Conservation (phyloP, 2,888 invertebrate species). For the Boloria euphrosyne region DNA sequence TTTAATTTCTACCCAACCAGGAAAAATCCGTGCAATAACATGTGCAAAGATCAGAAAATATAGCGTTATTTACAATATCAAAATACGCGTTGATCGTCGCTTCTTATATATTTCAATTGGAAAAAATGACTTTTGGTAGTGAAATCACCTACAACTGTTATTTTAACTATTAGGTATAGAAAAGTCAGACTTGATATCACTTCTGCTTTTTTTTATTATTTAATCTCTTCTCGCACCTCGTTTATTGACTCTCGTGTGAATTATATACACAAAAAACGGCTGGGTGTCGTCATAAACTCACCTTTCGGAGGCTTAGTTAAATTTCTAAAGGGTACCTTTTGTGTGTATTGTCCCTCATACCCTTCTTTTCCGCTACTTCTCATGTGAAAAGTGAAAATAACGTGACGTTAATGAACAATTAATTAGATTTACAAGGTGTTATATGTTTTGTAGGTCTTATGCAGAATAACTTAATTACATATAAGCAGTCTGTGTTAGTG, state of each 20-base stretch:
- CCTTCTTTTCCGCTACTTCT: background rate
- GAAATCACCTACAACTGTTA: no score
- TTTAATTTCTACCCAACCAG: no score
- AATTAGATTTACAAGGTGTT: background rate
- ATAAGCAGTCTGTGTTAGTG: no score
- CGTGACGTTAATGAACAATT: no score
- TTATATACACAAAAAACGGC: slow-evolving; percentile 37
- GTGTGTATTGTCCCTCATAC: background rate
- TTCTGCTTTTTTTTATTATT: slow-evolving; percentile 6
- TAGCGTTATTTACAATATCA: no score
- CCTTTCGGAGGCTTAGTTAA: slow-evolving; percentile 29
- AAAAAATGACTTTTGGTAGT: no score
- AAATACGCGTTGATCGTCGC: no score
- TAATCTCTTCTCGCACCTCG: slow-evolving; percentile 14
- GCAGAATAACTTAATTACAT: no score
- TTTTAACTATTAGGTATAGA: background rate
- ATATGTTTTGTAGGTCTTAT: no score
- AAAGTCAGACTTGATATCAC: background rate
- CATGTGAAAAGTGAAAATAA: background rate
- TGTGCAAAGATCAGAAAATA: no score
- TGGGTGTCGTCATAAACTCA: slow-evolving; percentile 25
- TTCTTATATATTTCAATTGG: no score
- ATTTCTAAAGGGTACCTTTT: slow-evolving; percentile 24
- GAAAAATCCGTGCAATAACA: no score
- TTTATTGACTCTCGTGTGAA: slow-evolving; percentile 33